Base-by-base conservation (phyloP, 2,888 invertebrate species). In the Drepana falcataria region DNA sequence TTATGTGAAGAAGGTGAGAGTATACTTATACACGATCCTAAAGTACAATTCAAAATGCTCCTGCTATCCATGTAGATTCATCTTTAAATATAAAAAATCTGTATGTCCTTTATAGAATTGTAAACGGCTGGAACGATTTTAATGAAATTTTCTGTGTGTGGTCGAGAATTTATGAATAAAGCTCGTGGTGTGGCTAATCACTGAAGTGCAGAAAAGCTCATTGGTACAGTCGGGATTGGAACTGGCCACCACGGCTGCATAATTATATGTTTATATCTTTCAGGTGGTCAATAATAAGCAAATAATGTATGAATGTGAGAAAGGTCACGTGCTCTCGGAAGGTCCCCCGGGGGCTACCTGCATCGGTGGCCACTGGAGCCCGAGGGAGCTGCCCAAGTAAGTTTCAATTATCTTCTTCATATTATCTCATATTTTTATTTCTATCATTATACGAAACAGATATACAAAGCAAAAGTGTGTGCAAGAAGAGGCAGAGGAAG, bases 261-360 rank as follows among this genome's bases (percentile, higher is more conserved):
- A 44, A 44, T 37, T 37, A 9, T 51, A 21, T 21, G 21, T 21
- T 21, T 21, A 1, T 53, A 0, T 48, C 47, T 73, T 78, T 4
- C 66, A 89, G 93, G 93, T 95, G 35, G 94, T 95, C 1, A 97
- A 98, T 79, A 97, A 98, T 78, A 96, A 97, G 68, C 98, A 98
- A 83, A 97, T 98, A 55, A 96, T 97, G 95, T 99, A 97, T 81
- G 98, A 98, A 72, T 99, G 98, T 76, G 95, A 98, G 67, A 96
- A 96, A 72, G 98, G 98, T 0, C 98, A 96, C 74, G 95, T 96
- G 0, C 81, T 98, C 35, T 94, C 95, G 35, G 95, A 95, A 64
- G 98, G 98, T 1, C 95, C 97, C 0, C 96, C 97, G 0, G 98
- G 98, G 1, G 98, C 99, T 0, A 99, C 98, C 0, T 99, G 99